Percentiles rank a stretch among this genome's conserved stretches.
These are phyloP conservation scores for Colinus virginianus DNA, from an alignment of 2,113 vertebrate species.

Conservation along the genomic window DNA sequence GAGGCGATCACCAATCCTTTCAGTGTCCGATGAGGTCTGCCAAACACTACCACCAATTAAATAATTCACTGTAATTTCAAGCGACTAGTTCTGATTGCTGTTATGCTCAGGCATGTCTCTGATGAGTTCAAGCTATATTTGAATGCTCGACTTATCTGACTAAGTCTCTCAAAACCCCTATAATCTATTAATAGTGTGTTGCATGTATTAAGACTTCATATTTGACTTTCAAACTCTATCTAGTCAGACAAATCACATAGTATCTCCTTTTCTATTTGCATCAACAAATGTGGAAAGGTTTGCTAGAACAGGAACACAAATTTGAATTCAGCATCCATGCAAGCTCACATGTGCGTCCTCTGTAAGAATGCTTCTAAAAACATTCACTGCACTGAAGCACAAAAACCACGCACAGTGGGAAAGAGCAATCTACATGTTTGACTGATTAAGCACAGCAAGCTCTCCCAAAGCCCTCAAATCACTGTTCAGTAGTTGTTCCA, in stretches of 20 bases:
- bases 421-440: background rate
- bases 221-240: background rate
- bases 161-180: background rate
- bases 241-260: background rate
- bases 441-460: background rate
- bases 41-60: background rate
- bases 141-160: background rate
- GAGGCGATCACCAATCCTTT: background rate
- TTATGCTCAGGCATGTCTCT: fast-evolving
- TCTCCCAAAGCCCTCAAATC: background rate
- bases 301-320: background rate
- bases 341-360: background rate
- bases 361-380: background rate
- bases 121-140: background rate
- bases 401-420: background rate
- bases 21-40: background rate
- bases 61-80: background rate
- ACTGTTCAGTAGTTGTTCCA: background rate
- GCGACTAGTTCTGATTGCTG: background rate
- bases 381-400: background rate
- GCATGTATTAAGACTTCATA: background rate
- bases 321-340: background rate
- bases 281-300: background rate
- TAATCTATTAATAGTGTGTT: background rate
- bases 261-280: background rate